phyloP scores from a whole-genome alignment of 2,797 vertebrate species.

The Girardinus metallicus region DNA sequence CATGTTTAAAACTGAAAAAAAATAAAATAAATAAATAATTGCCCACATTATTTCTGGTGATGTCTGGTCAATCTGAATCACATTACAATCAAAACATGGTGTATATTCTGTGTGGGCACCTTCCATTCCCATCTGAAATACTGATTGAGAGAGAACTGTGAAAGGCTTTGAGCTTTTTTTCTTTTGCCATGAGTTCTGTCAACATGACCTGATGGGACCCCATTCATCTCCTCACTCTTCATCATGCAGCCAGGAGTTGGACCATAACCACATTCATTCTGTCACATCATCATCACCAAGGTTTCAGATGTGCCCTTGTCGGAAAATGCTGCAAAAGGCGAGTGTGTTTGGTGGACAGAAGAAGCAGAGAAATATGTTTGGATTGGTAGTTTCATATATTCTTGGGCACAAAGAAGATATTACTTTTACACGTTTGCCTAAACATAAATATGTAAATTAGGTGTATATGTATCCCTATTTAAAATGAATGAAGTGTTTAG shows the following conservation, averaged over 20 bases:
- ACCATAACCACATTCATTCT: slow-evolving; percentile 57
- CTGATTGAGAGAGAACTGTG: slow-evolving; percentile 54
- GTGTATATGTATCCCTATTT: neutral
- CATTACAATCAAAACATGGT: slow-evolving; percentile 50
- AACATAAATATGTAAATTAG: neutral
- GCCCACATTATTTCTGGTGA: slow-evolving; percentile 45
- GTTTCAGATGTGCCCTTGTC: slow-evolving; percentile 53
- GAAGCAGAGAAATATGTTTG: slow-evolving; percentile 47
- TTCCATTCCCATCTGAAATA: slow-evolving; percentile 66
- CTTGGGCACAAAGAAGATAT: neutral
- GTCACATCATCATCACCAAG: slow-evolving; percentile 63
- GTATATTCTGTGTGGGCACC: slow-evolving; percentile 37
- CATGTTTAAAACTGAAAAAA: slow-evolving; percentile 49
- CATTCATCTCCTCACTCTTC: slow-evolving; percentile 58
- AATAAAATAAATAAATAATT: slow-evolving; percentile 41
- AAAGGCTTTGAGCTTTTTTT: slow-evolving; percentile 48
- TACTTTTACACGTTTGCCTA: neutral
- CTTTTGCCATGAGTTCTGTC: slow-evolving; percentile 51
- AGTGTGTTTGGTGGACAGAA: slow-evolving; percentile 46
- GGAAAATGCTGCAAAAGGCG: slow-evolving; percentile 47
- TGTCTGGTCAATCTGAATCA: slow-evolving; percentile 56
- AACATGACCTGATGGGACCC: slow-evolving; percentile 63
- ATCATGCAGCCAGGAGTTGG: slow-evolving; percentile 52
- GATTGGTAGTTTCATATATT: neutral
- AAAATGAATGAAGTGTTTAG: neutral